Evolutionary conservation across 2,113 vertebrate species (phyloP).

Genomic region (Rhegmatorhina hoffmannsi): DNA sequence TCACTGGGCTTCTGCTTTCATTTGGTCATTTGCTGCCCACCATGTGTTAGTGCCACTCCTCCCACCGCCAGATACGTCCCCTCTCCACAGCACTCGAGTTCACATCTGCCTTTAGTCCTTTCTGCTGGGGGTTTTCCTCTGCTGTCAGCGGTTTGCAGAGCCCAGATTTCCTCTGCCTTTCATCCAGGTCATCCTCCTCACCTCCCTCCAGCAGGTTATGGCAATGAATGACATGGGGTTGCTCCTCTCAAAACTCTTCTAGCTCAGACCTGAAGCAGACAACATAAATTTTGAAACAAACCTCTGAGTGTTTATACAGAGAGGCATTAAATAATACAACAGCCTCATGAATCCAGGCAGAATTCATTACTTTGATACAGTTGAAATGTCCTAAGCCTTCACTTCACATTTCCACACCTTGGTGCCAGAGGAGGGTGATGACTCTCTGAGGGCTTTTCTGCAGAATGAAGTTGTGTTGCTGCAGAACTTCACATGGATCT

Average conservation of each 20-base stretch:
- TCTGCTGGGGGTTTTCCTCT: neutral
- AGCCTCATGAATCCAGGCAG: slow-evolving; percentile 8
- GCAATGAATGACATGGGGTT: neutral
- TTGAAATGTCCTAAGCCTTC: neutral
- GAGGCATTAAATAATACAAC: slow-evolving; percentile 20
- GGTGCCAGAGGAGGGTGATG: neutral
- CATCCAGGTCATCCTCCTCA: neutral
- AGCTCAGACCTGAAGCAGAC: slow-evolving; percentile 1
- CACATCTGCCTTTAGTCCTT: neutral
- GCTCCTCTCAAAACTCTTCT: neutral
- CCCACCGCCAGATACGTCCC: fast-evolving
- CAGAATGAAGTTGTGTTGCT: neutral
- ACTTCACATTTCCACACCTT: neutral
- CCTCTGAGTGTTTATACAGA: neutral
- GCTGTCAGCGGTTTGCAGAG: neutral
- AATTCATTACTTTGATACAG: neutral
- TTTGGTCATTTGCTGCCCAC: neutral
- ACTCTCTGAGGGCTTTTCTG: neutral
- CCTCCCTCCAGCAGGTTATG: neutral
- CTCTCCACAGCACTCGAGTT: neutral
- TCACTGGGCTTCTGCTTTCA: neutral
- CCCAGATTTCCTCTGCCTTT: neutral
- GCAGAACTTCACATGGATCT: neutral
- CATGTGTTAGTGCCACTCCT: neutral
- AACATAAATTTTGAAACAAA: slow-evolving; percentile 11